phyloP scores from a whole-genome alignment of 1,140 invertebrate genomes.

The Neomicropteryx cornuta region DNA sequence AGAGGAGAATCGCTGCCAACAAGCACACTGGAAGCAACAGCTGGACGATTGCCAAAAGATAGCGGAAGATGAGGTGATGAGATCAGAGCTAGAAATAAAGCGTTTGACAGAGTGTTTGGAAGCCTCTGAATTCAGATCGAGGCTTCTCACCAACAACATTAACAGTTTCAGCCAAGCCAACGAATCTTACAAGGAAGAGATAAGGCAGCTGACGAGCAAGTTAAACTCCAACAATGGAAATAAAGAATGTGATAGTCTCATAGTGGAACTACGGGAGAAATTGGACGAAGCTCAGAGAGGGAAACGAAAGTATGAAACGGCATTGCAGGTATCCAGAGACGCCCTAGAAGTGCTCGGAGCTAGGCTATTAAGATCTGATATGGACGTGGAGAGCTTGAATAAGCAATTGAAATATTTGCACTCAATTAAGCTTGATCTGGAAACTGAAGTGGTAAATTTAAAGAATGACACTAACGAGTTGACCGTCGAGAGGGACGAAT shows the following conservation, averaged over 20 bases:
- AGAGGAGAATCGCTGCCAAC: slow-evolving; percentile 26
- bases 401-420: slow-evolving; percentile 27
- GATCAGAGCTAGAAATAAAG: slow-evolving; percentile 1
- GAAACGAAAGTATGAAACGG: slow-evolving; percentile 35
- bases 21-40: slow-evolving; percentile 27
- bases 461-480: slow-evolving; percentile 28
- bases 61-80: slow-evolving; percentile 6
- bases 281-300: too few relatives aligned
- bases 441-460: slow-evolving; percentile 25
- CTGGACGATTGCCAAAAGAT: slow-evolving; percentile 16
- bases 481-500: slow-evolving; percentile 30
- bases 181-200: too few relatives aligned
- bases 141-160: too few relatives aligned
- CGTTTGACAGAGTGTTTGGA: too few relatives aligned
- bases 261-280: too few relatives aligned
- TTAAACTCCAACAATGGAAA: too few relatives aligned
- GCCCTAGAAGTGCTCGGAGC: slow-evolving; percentile 34
- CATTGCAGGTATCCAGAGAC: slow-evolving; percentile 32
- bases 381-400: slow-evolving; percentile 32
- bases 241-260: too few relatives aligned
- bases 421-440: slow-evolving; percentile 24
- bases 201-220: too few relatives aligned
- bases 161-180: too few relatives aligned
- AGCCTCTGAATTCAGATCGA: too few relatives aligned
- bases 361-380: slow-evolving; percentile 33